Conservation (phyloP, 2,113 vertebrate species). For the Bujurquina vittata region DNA sequence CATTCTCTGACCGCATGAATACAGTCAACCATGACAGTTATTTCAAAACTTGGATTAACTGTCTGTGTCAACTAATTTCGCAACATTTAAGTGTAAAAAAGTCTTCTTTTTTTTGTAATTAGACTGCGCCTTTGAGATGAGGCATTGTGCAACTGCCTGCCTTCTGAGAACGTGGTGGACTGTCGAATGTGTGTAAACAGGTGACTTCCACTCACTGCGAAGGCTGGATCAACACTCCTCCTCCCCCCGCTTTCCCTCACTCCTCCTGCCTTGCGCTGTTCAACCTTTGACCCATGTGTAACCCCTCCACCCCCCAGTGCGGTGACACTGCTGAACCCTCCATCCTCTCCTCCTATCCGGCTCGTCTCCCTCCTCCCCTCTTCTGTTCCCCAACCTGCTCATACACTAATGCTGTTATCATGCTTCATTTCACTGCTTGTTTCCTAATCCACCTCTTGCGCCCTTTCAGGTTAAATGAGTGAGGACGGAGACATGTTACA, state of each 20-base stretch:
- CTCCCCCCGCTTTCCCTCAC: not conserved
- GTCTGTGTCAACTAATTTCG: not conserved
- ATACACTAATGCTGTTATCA: conserved; percentile 68
- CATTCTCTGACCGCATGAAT: not conserved
- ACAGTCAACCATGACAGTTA: not conserved
- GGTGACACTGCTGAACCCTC: conserved; percentile 60
- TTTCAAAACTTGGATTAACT: not conserved
- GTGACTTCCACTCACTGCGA: conserved; percentile 64
- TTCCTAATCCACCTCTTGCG: conserved; percentile 44
- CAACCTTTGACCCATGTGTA: conserved; percentile 57
- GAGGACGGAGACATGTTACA: not conserved
- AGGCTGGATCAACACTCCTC: conserved; percentile 70
- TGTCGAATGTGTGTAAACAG: conserved; percentile 69
- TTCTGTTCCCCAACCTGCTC: conserved; percentile 33
- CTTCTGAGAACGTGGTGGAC: conserved; percentile 33
- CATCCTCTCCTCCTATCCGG: conserved; percentile 32
- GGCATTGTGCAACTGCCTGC: conserved; percentile 42
- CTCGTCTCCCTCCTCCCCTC: conserved; percentile 17
- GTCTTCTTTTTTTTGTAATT: not conserved
- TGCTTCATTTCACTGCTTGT: conserved; percentile 65
- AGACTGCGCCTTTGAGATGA: not conserved
- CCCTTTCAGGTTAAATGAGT: not conserved
- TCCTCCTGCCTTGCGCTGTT: conserved; percentile 32
- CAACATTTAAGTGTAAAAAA: not conserved
- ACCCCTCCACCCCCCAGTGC: conserved; percentile 33